Percentiles rank a stretch among this genome's conserved stretches.
Evolutionary conservation across 2,888 invertebrate genomes (phyloP).

Genomic region (Poecilus cupreus): DNA sequence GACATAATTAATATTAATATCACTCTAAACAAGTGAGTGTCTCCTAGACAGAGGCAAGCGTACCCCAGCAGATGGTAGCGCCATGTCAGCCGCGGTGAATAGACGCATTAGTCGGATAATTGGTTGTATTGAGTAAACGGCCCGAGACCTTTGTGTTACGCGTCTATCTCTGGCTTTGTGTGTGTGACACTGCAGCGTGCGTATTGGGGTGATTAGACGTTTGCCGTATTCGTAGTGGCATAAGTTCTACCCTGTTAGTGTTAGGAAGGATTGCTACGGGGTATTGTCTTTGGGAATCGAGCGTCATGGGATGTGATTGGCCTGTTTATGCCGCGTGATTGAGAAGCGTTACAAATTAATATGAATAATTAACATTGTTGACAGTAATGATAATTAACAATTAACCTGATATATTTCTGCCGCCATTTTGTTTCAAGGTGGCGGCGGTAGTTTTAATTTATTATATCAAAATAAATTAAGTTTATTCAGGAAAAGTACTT

Average conservation of each 20-base stretch:
- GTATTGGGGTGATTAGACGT: not conserved
- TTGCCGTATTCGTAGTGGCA: not conserved
- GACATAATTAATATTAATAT: constrained; percentile 43
- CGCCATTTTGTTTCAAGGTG: no score
- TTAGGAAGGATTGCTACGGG: not conserved
- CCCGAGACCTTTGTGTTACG: constrained; percentile 7
- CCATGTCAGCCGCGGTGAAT: not conserved
- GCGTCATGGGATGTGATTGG: not conserved
- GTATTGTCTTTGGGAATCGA: not conserved
- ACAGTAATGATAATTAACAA: no score
- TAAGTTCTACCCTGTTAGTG: constrained; percentile 7
- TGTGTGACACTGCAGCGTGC: not conserved
- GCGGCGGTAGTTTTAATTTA: no score
- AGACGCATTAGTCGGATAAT: constrained; percentile 39
- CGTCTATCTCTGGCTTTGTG: not conserved
- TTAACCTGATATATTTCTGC: no score
- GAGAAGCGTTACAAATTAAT: not conserved
- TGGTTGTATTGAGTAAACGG: constrained; percentile 27
- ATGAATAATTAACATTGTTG: no score
- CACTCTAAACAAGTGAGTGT: not conserved
- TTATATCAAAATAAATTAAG: no score
- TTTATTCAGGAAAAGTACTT: no score
- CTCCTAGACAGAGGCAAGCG: no score
- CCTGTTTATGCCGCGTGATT: not conserved
- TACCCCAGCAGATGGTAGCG: no score